Percentiles rank a stretch among this genome's conserved stretches.
Conservation (phyloP, 2,113 vertebrate genomes). For the Zapornia atra region DNA sequence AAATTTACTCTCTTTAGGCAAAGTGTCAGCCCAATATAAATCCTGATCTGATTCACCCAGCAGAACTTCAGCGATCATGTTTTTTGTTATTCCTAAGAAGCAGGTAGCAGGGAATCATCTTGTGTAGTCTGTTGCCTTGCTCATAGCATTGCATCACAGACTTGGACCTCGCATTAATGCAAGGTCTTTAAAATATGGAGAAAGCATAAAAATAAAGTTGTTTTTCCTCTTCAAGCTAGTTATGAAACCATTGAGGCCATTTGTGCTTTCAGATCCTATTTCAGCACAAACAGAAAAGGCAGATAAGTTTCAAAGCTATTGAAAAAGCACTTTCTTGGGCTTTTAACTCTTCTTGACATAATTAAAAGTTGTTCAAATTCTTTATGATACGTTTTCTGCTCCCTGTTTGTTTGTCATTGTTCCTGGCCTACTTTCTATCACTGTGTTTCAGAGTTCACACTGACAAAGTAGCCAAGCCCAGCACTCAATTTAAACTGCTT, state of each 20-base stretch:
- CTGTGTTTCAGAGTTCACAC: background rate
- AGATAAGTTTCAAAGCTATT: background rate
- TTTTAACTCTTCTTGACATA: background rate
- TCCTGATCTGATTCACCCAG: background rate
- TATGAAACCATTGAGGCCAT: background rate
- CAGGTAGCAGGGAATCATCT: background rate
- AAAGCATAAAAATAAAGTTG: background rate
- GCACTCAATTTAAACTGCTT: background rate
- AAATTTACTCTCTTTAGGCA: background rate
- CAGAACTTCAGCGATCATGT: background rate
- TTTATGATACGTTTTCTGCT: background rate
- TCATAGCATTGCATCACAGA: background rate
- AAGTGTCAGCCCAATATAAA: background rate
- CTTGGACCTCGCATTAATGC: background rate
- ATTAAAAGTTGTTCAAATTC: background rate
- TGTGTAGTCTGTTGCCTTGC: background rate
- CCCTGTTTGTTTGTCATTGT: background rate
- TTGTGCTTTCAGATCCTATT: background rate
- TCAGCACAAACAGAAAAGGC: background rate
- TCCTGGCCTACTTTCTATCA: background rate
- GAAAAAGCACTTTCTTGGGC: background rate
- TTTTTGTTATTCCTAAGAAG: background rate
- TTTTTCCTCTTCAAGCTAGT: background rate
- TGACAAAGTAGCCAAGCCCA: accelerated
- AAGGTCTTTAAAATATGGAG: background rate